Percentiles rank a stretch among this genome's conserved stretches.
Evolutionary conservation across 2,113 vertebrate species (phyloP).

Genomic region (Clinocottus analis): DNA sequence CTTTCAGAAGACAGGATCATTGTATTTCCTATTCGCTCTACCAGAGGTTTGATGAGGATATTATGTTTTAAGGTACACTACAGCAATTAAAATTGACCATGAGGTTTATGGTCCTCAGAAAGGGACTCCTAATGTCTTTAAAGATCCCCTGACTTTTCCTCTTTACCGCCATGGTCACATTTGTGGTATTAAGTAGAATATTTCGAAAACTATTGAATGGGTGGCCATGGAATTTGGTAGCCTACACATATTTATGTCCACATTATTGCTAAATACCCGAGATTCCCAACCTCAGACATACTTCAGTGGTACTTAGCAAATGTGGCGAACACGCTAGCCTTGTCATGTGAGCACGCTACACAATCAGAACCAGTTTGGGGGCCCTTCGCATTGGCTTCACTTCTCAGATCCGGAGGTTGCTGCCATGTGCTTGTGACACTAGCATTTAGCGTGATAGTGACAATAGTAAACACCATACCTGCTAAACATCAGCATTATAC

Average conservation of each 20-base stretch:
- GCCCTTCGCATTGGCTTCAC: too few species aligned
- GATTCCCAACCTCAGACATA: not conserved
- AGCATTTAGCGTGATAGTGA: not conserved
- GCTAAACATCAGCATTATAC: not conserved
- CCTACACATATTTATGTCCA: not conserved
- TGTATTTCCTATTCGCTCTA: constrained; percentile 25
- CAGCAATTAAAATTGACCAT: not conserved
- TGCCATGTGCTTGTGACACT: not conserved
- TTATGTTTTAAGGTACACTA: constrained; percentile 38
- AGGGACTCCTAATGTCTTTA: not conserved
- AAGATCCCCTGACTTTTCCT: not conserved
- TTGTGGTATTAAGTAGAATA: too few species aligned
- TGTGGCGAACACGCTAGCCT: not conserved
- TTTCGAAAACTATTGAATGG: too few species aligned
- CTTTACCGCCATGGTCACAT: not conserved
- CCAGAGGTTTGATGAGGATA: constrained; percentile 15
- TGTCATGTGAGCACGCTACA: not conserved
- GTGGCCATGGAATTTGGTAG: too few species aligned
- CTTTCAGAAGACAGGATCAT: constrained; percentile 35
- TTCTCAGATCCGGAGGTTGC: too few species aligned
- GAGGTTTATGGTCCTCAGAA: not conserved
- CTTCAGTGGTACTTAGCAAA: not conserved
- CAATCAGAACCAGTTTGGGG: too few species aligned
- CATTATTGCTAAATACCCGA: not conserved
- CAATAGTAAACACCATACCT: not conserved